Evolutionary conservation across 2,113 vertebrate species (phyloP).

Genomic region (Noctilio leporinus): DNA sequence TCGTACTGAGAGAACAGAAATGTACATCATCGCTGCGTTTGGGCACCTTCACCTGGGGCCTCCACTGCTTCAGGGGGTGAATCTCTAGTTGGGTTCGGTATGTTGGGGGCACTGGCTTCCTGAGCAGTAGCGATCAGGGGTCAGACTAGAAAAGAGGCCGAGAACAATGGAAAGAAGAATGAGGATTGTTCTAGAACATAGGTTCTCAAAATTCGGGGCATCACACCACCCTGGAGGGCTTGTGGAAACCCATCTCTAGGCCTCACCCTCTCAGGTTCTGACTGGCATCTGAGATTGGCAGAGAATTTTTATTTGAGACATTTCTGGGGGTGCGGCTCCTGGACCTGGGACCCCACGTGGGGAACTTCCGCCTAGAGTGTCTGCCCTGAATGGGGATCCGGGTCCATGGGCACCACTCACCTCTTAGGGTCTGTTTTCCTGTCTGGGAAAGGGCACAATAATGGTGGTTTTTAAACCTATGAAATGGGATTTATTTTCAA

Average conservation of each 20-base stretch:
- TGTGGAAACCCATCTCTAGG: too few relatives aligned
- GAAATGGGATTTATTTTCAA: background rate
- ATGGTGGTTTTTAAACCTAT: background rate
- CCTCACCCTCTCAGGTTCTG: background rate
- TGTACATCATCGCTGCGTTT: rapidly evolving
- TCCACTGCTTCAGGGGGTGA: background rate
- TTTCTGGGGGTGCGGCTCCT: background rate
- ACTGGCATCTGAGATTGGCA: background rate
- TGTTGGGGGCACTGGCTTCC: background rate
- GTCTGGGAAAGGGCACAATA: background rate
- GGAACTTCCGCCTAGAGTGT: too few relatives aligned
- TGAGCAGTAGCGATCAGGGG: background rate
- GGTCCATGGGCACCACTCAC: background rate
- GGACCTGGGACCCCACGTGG: background rate
- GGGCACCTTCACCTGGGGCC: too few relatives aligned
- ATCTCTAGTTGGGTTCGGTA: background rate
- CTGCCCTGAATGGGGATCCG: background rate
- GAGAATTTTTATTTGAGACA: background rate
- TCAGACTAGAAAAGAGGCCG: background rate
- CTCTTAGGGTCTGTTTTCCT: background rate
- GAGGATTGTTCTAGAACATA: background rate
- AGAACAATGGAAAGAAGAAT: background rate
- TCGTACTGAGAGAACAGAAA: background rate
- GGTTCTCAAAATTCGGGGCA: background rate
- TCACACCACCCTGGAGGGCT: background rate